These are phyloP conservation scores for Corythornis vintsioides DNA, from an alignment of 2,113 vertebrate genomes.

Conservation along the genomic window DNA sequence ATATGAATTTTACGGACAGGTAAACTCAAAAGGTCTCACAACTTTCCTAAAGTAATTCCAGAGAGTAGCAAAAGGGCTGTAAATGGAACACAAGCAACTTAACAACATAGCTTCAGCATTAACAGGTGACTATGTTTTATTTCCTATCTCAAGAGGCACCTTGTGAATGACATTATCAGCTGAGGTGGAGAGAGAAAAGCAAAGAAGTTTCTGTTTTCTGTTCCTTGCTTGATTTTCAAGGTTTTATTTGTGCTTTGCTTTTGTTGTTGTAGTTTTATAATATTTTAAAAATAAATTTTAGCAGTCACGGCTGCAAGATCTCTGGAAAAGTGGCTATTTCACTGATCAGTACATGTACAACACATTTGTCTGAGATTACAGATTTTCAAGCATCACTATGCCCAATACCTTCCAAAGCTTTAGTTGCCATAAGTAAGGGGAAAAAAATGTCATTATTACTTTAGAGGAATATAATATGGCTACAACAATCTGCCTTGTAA, in stretches of 20 bases:
- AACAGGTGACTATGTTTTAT: background rate
- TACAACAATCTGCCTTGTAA: background rate
- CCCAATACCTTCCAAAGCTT: background rate
- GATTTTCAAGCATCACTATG: background rate
- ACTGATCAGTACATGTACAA: background rate
- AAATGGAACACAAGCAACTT: background rate
- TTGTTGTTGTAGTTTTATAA: background rate
- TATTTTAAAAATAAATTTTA: background rate
- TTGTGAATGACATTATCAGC: background rate
- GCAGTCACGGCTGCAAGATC: background rate
- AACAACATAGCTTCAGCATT: background rate
- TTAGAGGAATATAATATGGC: background rate
- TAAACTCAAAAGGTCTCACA: background rate
- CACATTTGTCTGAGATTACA: background rate
- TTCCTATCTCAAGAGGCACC: background rate
- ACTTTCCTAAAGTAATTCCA: background rate
- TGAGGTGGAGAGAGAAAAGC: background rate
- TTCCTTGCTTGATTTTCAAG: background rate
- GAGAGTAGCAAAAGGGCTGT: background rate
- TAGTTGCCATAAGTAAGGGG: background rate
- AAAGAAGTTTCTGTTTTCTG: background rate
- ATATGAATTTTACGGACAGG: background rate
- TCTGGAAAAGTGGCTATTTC: background rate
- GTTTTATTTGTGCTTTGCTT: background rate
- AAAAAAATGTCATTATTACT: background rate